Evolutionary conservation across 2,113 vertebrate species (phyloP).

Genomic region (Pelvicachromis taeniatus): DNA sequence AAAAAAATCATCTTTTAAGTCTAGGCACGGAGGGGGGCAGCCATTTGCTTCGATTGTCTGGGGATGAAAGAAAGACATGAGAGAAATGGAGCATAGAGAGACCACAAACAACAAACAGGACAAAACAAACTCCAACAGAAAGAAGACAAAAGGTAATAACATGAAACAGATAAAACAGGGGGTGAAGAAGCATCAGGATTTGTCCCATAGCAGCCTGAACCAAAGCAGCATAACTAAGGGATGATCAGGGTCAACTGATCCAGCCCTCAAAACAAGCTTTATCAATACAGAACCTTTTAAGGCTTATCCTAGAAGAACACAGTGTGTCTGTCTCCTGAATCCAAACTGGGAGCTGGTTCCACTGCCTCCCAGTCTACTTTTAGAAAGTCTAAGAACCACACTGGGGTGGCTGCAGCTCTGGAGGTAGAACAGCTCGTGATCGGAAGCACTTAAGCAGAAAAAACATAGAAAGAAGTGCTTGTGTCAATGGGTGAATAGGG

Average conservation of each 20-base stretch:
- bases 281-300: background rate
- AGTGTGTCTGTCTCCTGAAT: background rate
- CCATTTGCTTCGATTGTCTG: accelerated
- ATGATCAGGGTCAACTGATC: background rate
- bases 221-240: accelerated
- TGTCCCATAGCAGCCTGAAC: accelerated
- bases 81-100: background rate
- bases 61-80: accelerated
- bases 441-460: background rate
- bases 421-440: background rate
- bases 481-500: background rate
- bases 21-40: background rate
- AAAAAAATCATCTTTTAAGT: accelerated
- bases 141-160: background rate
- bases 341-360: background rate
- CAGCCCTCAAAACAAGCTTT: background rate
- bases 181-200: background rate
- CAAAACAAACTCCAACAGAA: background rate
- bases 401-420: background rate
- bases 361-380: background rate
- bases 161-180: background rate
- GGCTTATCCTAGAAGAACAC: background rate
- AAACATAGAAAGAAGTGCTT: background rate
- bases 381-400: background rate
- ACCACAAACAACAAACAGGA: background rate